These are phyloP conservation scores for Tolmerus cingulatus DNA, from an alignment of 2,888 invertebrate genomes.

Conservation along the genomic window DNA sequence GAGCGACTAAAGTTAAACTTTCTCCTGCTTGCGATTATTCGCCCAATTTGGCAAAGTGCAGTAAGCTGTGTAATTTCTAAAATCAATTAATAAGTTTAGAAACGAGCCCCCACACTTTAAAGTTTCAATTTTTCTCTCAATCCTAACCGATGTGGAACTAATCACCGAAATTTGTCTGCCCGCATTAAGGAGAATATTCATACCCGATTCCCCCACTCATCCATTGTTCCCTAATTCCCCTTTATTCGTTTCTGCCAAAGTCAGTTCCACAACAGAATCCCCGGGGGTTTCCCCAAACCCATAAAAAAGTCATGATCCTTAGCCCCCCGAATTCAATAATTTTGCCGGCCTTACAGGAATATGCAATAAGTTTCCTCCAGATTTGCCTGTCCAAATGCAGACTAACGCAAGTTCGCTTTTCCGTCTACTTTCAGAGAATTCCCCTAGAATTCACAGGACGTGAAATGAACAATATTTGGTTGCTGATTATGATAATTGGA, in stretches of 20 bases:
- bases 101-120: not conserved
- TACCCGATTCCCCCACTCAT: not conserved
- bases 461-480: conserved; percentile 64
- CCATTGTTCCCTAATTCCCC: not conserved
- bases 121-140: not conserved
- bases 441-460: conserved; percentile 52
- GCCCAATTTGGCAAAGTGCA: not conserved
- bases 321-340: not conserved
- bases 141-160: not conserved
- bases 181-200: not conserved
- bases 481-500: conserved; percentile 63
- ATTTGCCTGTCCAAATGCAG: not conserved
- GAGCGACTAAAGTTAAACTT: not conserved
- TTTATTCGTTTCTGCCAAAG: not conserved
- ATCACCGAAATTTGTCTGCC: not conserved
- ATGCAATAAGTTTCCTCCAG: not conserved
- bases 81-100: not conserved
- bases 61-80: not conserved
- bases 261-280: not conserved
- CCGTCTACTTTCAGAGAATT: not conserved
- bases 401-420: not conserved
- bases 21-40: not conserved
- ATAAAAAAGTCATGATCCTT: not conserved
- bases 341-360: not conserved
- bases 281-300: not conserved